Percentiles rank a stretch among this genome's conserved stretches.
These are phyloP conservation scores for Drosophila koepferae DNA, from an alignment of 2,888 invertebrate genomes.

Conservation along the genomic window DNA sequence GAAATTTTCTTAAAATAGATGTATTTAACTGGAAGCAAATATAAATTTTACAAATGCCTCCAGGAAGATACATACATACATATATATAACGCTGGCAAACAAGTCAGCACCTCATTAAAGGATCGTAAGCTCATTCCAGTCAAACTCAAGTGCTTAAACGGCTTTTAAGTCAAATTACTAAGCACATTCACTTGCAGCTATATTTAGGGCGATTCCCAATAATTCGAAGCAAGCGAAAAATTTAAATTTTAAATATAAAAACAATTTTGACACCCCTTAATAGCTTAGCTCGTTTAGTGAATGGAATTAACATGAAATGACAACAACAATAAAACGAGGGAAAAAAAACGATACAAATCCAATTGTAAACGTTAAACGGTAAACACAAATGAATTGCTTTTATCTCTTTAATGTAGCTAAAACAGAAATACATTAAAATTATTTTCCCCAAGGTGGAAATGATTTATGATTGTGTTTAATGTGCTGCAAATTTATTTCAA, in stretches of 20 bases:
- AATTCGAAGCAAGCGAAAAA: constrained; percentile 4
- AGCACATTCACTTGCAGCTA: neutral
- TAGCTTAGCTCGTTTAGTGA: neutral
- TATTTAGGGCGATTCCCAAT: neutral
- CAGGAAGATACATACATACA: constrained; percentile 22
- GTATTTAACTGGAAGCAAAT: constrained; percentile 26
- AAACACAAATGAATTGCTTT: constrained; percentile 20
- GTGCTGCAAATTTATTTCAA: constrained; percentile 31
- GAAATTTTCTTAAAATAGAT: constrained; percentile 4
- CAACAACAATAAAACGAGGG: neutral
- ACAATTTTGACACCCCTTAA: neutral
- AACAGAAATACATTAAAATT: constrained; percentile 20
- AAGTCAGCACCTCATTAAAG: constrained; percentile 50
- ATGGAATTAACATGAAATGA: constrained; percentile 6
- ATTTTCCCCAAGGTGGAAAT: constrained; percentile 8
- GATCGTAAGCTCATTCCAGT: neutral
- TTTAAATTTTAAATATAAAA: neutral
- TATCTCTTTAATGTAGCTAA: constrained; percentile 31
- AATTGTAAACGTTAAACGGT: constrained; percentile 24
- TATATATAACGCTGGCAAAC: constrained; percentile 19
- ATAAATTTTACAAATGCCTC: constrained; percentile 35
- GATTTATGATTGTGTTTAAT: constrained; percentile 4
- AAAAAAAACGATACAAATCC: constrained; percentile 32
- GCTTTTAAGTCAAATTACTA: too few species aligned
- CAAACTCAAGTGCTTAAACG: constrained; percentile 3